These are phyloP conservation scores for Sphinx pinastri DNA, from an alignment of 2,888 invertebrate species.

Conservation along the genomic window DNA sequence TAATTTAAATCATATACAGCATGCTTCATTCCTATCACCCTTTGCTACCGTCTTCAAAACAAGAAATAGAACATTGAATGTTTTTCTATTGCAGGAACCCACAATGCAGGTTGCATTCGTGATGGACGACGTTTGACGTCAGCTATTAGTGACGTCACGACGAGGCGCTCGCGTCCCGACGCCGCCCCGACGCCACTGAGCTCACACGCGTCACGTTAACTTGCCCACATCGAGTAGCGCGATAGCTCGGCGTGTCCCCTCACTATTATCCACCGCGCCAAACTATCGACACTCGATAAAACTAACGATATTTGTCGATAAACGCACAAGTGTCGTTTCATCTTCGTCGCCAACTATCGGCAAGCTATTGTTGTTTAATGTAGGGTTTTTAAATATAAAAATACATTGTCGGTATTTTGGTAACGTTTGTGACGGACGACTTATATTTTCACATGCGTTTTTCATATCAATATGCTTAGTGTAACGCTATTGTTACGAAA, in stretches of 20 bases:
- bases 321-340: slow-evolving; percentile 32
- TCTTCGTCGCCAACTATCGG: slow-evolving; percentile 37
- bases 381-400: slow-evolving; percentile 52
- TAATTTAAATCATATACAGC: too few relatives aligned
- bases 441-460: slow-evolving; percentile 59
- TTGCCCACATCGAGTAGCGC: background rate
- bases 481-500: slow-evolving; percentile 45
- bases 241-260: slow-evolving; percentile 19
- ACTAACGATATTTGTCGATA: slow-evolving; percentile 31
- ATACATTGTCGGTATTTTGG: slow-evolving; percentile 29
- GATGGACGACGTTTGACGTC: slow-evolving; percentile 80
- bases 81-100: slow-evolving; percentile 63
- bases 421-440: slow-evolving; percentile 27
- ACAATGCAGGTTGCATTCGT: slow-evolving; percentile 82
- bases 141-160: slow-evolving; percentile 50
- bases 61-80: background rate
- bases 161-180: slow-evolving; percentile 31
- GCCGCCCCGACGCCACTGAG: slow-evolving; percentile 31
- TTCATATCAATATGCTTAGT: slow-evolving; percentile 72
- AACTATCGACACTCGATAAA: slow-evolving; percentile 26
- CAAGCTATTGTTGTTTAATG: slow-evolving; percentile 64
- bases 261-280: slow-evolving; percentile 14
- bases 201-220: slow-evolving; percentile 1
- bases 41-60: background rate
- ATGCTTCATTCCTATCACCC: background rate